Conservation (phyloP, 2,797 vertebrate genomes). For the Eulemur albifrons region DNA sequence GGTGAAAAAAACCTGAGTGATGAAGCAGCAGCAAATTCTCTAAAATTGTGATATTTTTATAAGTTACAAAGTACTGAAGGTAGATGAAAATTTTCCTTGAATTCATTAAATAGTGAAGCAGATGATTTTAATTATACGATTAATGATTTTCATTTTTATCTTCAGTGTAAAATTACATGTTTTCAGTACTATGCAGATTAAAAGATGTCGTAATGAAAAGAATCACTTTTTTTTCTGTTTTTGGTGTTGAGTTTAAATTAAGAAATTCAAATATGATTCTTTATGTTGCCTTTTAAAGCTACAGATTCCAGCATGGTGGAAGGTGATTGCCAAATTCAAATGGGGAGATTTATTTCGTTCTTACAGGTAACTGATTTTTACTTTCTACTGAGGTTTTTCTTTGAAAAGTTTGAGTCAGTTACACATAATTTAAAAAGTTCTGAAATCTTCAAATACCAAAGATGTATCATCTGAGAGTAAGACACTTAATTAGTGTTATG, state of each 20-base stretch:
- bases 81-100: conserved; percentile 17
- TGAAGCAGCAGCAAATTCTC: background rate
- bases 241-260: conserved; percentile 29
- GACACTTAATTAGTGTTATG: background rate
- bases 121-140: background rate
- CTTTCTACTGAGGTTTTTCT: background rate
- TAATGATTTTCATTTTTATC: conserved; percentile 30
- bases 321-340: conserved; percentile 97
- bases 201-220: conserved; percentile 26
- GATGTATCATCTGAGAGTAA: background rate
- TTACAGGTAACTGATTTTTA: conserved; percentile 90
- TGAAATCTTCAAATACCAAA: background rate
- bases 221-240: background rate
- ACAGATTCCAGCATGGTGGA: conserved; percentile 94
- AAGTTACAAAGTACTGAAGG: background rate
- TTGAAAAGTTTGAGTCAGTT: conserved; percentile 26
- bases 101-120: background rate
- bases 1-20: background rate
- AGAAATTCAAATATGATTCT: conserved; percentile 30
- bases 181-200: background rate
- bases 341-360: conserved; percentile 98
- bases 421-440: background rate
- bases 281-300: conserved; percentile 84
- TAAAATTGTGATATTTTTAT: background rate
- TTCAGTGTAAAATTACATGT: conserved; percentile 1